Conservation (phyloP, 2,888 invertebrate genomes). For the Linnaemya tessellans region DNA sequence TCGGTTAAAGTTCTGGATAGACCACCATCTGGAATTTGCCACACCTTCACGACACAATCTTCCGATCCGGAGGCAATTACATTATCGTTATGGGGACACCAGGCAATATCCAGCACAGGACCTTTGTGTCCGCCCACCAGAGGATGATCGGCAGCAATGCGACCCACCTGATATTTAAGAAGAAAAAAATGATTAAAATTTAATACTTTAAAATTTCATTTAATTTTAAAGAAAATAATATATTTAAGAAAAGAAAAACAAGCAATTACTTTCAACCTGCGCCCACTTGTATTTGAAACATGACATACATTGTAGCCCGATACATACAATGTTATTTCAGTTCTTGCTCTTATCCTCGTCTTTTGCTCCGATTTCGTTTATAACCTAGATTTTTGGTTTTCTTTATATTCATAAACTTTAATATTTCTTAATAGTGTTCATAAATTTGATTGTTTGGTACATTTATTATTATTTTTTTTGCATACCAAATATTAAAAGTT, state of each 20-base stretch:
- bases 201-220: background rate
- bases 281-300: conserved; percentile 33
- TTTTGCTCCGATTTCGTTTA: conserved; percentile 33
- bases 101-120: conserved; percentile 97
- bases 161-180: conserved; percentile 89
- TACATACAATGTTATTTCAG: conserved; percentile 17
- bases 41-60: conserved; percentile 98
- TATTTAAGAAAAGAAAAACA: conserved; percentile 8
- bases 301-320: conserved; percentile 52
- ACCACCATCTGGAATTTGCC: conserved; percentile 97
- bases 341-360: conserved; percentile 13
- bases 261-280: conserved; percentile 25
- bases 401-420: conserved; percentile 16
- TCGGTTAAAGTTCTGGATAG: conserved; percentile 95
- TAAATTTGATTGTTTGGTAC: conserved; percentile 36
- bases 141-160: conserved; percentile 96
- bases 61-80: conserved; percentile 98
- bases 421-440: conserved; percentile 23
- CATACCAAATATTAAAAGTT: conserved; percentile 42
- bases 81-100: conserved; percentile 99
- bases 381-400: conserved; percentile 52
- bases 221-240: background rate
- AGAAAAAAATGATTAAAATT: background rate
- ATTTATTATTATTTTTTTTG: conserved; percentile 22
- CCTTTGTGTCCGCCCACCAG: conserved; percentile 98